Evolutionary conservation across 1,140 invertebrate species (phyloP).

Genomic region (Leptonema lineaticorne): DNA sequence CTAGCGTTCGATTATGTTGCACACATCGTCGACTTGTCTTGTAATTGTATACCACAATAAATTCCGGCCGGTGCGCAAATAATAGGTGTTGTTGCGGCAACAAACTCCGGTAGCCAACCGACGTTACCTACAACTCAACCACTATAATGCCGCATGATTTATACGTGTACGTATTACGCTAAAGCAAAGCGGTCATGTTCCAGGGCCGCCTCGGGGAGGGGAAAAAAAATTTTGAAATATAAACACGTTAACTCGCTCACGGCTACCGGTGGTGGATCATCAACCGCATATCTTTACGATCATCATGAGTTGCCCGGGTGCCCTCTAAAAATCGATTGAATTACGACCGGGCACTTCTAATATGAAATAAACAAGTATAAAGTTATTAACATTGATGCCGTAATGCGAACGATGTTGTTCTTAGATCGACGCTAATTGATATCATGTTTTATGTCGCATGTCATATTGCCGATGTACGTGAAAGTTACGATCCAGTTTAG

Average conservation of each 20-base stretch:
- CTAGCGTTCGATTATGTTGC: background rate
- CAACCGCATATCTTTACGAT: slow-evolving; percentile 5
- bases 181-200: slow-evolving; percentile 9
- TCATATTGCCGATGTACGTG: too few species aligned
- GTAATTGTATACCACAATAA: slow-evolving; percentile 22
- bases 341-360: too few species aligned
- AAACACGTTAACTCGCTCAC: slow-evolving; percentile 8
- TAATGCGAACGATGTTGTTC: too few species aligned
- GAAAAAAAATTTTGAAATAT: slow-evolving; percentile 13
- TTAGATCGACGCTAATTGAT: too few species aligned
- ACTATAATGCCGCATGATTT: background rate
- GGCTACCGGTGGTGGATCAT: background rate
- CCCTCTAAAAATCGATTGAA: background rate
- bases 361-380: too few species aligned
- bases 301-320: background rate
- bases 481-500: too few species aligned
- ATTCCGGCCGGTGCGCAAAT: slow-evolving; percentile 21
- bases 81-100: slow-evolving; percentile 14
- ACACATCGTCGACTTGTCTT: background rate
- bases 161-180: background rate
- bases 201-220: slow-evolving; percentile 5
- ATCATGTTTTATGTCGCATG: too few species aligned
- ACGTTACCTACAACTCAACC: slow-evolving; percentile 15
- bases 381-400: too few species aligned
- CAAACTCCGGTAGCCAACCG: slow-evolving; percentile 22